phyloP scores from a whole-genome alignment of 2,888 invertebrate genomes.

The Rotaria macrura region DNA sequence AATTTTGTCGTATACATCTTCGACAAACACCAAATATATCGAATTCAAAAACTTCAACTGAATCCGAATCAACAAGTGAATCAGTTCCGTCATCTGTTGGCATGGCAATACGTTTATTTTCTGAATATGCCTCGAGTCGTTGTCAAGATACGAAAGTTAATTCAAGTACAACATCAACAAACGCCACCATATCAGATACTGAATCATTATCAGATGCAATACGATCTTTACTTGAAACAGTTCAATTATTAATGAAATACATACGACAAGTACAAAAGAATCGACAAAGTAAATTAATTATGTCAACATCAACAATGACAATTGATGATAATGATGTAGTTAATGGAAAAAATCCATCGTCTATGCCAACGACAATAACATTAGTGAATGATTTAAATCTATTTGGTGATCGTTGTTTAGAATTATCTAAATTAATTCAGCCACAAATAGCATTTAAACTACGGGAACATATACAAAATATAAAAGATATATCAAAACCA shows the following conservation, averaged over 20 bases:
- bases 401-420: not conserved
- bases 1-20: conserved; percentile 17
- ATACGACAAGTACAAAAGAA: conserved; percentile 2
- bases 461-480: conserved; percentile 10
- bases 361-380: not conserved
- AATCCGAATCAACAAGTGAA: not conserved
- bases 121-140: conserved; percentile 10
- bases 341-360: not conserved
- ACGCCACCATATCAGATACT: not conserved
- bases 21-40: not conserved
- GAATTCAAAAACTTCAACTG: not conserved
- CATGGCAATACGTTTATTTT: conserved; percentile 10
- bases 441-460: conserved; percentile 9
- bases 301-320: not conserved
- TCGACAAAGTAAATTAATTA: not conserved
- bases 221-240: not conserved
- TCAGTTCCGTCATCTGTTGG: not conserved
- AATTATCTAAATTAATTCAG: not conserved
- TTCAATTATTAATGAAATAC: conserved; percentile 8
- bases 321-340: not conserved
- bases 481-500: not conserved
- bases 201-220: not conserved
- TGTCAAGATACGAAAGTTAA: not conserved
- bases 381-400: conserved; percentile 9
- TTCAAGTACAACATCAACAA: not conserved